These are phyloP conservation scores for Pseudonaja textilis DNA, from an alignment of 2,113 vertebrate genomes.

Conservation along the genomic window DNA sequence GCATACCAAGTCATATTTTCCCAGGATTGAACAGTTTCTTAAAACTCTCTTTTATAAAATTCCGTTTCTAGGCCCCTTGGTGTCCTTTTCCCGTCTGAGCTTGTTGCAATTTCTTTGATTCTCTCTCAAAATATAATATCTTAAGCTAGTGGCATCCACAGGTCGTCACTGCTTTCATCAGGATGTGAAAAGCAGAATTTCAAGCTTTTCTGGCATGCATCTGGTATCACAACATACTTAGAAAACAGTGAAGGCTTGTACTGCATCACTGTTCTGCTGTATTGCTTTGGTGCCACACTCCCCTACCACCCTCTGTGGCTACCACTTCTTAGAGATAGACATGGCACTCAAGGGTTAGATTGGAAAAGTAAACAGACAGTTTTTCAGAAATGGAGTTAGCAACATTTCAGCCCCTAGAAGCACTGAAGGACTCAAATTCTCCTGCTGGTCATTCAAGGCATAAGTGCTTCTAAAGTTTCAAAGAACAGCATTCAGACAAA, in stretches of 20 bases:
- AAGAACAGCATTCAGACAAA: neutral
- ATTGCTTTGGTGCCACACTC: neutral
- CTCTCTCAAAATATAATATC: neutral
- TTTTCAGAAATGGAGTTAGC: neutral
- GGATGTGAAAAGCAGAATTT: neutral
- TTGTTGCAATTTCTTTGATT: neutral
- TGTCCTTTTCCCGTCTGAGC: neutral
- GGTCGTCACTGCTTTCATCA: neutral
- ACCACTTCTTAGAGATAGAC: neutral
- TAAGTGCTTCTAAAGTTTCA: neutral
- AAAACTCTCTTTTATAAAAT: neutral
- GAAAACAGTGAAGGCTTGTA: neutral
- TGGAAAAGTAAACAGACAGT: neutral
- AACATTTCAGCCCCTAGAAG: neutral
- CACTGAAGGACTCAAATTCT: neutral
- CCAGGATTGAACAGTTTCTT: neutral
- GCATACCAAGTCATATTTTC: neutral
- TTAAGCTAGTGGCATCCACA: neutral
- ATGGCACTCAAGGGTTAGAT: neutral
- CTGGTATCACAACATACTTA: neutral
- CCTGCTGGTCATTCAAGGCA: neutral
- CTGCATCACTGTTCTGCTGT: neutral
- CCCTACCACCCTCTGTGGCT: neutral
- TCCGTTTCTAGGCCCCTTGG: neutral
- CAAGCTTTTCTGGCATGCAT: neutral